Conservation (phyloP, 2,113 vertebrate genomes). For the Microtus ochrogaster region DNA sequence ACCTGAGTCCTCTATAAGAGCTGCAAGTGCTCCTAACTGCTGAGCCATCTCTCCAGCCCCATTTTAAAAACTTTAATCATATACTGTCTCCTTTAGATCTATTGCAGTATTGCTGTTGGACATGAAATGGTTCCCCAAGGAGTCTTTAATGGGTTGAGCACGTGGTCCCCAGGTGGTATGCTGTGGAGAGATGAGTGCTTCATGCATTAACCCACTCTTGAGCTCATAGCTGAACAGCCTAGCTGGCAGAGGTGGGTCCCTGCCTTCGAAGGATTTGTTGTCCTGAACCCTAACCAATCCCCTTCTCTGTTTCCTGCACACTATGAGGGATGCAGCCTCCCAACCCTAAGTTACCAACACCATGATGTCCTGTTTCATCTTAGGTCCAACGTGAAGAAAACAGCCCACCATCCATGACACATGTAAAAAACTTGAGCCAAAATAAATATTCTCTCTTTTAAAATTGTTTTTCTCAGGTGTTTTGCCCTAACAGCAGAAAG, state of each 20-base stretch:
- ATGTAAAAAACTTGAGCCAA: not conserved
- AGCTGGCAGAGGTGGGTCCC: not conserved
- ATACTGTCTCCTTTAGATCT: not conserved
- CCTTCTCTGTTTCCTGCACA: not conserved
- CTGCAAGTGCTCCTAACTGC: not conserved
- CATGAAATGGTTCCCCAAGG: not conserved
- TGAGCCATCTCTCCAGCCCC: not conserved
- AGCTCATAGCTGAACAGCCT: not conserved
- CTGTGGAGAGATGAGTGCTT: not conserved
- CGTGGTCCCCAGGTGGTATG: not conserved
- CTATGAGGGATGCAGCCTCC: not conserved
- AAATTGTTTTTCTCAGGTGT: not conserved
- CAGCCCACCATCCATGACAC: not conserved
- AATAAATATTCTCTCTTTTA: not conserved
- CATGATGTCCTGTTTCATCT: not conserved
- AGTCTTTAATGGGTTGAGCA: not conserved
- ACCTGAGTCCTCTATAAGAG: not conserved
- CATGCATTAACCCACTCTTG: not conserved
- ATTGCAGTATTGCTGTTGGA: not conserved
- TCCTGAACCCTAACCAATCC: not conserved
- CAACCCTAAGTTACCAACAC: not conserved
- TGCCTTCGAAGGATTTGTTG: not conserved
- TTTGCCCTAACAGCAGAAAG: too few relatives aligned
- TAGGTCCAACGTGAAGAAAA: not conserved
- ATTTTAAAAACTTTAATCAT: conserved; percentile 2